phyloP scores from a whole-genome alignment of 2,888 invertebrate species.

The Hanleya hanleyi region DNA sequence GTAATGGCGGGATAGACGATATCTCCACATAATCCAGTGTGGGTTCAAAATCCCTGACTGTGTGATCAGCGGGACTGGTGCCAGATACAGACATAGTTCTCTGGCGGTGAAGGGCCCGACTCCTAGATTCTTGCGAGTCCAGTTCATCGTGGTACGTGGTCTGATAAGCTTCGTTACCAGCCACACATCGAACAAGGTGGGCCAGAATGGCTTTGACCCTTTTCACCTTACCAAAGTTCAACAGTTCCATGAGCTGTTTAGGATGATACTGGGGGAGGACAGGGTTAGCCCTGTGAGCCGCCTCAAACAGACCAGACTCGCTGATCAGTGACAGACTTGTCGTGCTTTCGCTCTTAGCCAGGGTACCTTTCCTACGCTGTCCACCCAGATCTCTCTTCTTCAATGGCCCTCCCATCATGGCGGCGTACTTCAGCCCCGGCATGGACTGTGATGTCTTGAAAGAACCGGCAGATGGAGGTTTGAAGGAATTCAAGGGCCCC shows the following conservation, averaged over 20 bases:
- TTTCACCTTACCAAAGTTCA: slow-evolving; percentile 96
- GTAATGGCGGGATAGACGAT: slow-evolving; percentile 97
- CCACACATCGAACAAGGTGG: slow-evolving; percentile 89
- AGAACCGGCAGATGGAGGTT: slow-evolving; percentile 50
- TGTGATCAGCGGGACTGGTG: slow-evolving; percentile 24
- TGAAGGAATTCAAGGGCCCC: slow-evolving; percentile 36
- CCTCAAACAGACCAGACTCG: slow-evolving; percentile 86
- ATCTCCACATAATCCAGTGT: slow-evolving; percentile 83
- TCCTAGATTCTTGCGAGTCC: slow-evolving; percentile 45
- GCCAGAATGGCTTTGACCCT: slow-evolving; percentile 99
- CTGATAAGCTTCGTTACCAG: slow-evolving; percentile 54
- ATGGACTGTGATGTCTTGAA: slow-evolving; percentile 59
- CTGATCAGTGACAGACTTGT: slow-evolving; percentile 63
- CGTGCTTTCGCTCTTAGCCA: slow-evolving; percentile 61
- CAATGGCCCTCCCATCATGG: slow-evolving; percentile 2
- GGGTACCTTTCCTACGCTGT: slow-evolving; percentile 7
- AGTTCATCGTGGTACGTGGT: slow-evolving; percentile 42
- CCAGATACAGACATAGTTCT: slow-evolving; percentile 41
- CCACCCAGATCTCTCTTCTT: slow-evolving; percentile 41
- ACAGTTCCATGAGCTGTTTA: slow-evolving; percentile 97
- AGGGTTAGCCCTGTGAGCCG: slow-evolving; percentile 96
- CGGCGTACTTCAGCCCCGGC: slow-evolving; percentile 53
- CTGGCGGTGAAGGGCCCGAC: slow-evolving; percentile 38
- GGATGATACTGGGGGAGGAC: slow-evolving; percentile 99
- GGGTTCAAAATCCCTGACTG: slow-evolving; percentile 38